Conservation (phyloP, 2,888 invertebrate species). For the Dione vanillae region DNA sequence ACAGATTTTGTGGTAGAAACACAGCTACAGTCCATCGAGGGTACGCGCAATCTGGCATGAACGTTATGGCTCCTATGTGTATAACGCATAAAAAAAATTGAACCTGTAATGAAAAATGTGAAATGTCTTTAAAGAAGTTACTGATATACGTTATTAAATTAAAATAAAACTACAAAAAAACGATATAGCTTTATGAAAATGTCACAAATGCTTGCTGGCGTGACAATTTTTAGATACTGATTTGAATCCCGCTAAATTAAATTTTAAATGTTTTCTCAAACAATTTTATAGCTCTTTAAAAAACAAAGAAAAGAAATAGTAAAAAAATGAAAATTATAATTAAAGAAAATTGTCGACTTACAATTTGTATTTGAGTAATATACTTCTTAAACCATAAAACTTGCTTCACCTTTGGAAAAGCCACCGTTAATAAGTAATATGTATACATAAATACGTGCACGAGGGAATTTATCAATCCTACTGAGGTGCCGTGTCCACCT, state of each 20-base stretch:
- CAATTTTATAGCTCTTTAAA: no score
- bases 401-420: conserved; percentile 86
- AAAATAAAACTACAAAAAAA: no score
- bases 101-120: conserved; percentile 64
- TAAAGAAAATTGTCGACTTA: conserved; percentile 50
- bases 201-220: no score
- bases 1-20: conserved; percentile 86
- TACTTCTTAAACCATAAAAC: conserved; percentile 92
- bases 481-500: conserved; percentile 86
- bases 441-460: conserved; percentile 92
- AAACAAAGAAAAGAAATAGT: no score
- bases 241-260: no score
- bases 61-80: conserved; percentile 77
- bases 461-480: conserved; percentile 87
- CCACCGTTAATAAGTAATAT: conserved; percentile 90
- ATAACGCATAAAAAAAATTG: conserved; percentile 86
- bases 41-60: conserved; percentile 83
- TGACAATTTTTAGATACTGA: no score
- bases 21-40: conserved; percentile 83
- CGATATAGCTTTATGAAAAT: no score
- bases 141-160: background rate
- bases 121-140: background rate
- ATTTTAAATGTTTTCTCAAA: no score
- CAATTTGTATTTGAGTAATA: conserved; percentile 91
- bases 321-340: no score